Evolutionary conservation across 2,113 vertebrate genomes (phyloP), one percentile per base, ranked within the genome.

Genomic region (Rallus limicola): DNA sequence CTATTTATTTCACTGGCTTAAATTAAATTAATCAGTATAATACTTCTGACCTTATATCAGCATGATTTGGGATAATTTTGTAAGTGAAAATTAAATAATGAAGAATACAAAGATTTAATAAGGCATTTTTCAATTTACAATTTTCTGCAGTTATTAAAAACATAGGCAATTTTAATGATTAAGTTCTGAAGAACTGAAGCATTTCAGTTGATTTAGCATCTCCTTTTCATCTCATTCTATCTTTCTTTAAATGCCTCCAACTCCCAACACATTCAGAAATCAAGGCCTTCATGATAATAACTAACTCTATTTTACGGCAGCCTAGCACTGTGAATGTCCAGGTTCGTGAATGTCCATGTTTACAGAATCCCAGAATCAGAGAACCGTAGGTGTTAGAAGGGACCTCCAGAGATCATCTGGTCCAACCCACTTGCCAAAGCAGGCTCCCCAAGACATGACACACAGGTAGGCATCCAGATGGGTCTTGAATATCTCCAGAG

Each of bases 221-320:
- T 88, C 8, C 17, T 92, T 86, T 89, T 85, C 42, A 75, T 88
- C 34, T n/a, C 17, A 40, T 15, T 84, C 25, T 65, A 21, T n/a
- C 80, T 90, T 81, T 80, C 82, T 81, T 88, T 68, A 78, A 90
- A 86, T 60, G 11, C 52, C 34, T 86, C 75, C 82, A 95, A 88
- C 67, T 93, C 16, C 55, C 26, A 75, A 33, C 40, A 86, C 36
- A 53, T 88, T 93, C 64, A 44, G 36, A 93, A 83, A 86, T 76
- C 14, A 64, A 62, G 13, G 4, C 17, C n/a, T 74, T 18, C 46
- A 80, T 90, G 9, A 64, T 83, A 34, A 31, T 40, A 70, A 21
- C 12, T 53, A 72, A 79, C 72, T 78, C 17, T 31, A 34, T 60
- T 77, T 90, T 78, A 64, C 15, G 86, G 11, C 16, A 86, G 29